Evolutionary conservation across 2,113 vertebrate genomes (phyloP), one percentile per base, ranked within the genome.

Genomic region (Ornithorhynchus anatinus): DNA sequence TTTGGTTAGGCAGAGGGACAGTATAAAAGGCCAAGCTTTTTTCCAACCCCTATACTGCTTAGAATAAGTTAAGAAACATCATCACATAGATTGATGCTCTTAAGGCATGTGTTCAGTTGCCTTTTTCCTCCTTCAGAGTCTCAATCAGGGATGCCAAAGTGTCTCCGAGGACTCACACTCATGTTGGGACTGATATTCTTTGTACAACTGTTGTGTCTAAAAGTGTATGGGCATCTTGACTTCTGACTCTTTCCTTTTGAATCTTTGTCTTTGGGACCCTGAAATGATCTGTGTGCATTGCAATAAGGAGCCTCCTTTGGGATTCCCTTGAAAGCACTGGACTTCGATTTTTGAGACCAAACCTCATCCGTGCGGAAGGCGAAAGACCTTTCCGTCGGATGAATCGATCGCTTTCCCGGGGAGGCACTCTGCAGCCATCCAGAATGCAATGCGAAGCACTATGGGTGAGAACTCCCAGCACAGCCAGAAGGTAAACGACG

Each of bases 161-260:
- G n/a, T n/a, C n/a, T n/a, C n/a, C n/a, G n/a, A n/a, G n/a, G n/a
- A n/a, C n/a, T n/a, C n/a, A n/a, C n/a, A n/a, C n/a, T n/a, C n/a
- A n/a, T n/a, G n/a, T n/a, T 7, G 47, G 47, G 31, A 50, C 4
- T 50, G 47, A 50, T 50, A 29, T 50, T 50, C 19, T 50, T 50
- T 47, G 25, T 50, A 50, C 31, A 27, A 50, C n/a, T n/a, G 47
- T 50, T 50, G 25, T 50, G 47, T 50, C 25, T 50, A 50, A 17
- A 50, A 27, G 3, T 0, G 1, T 48, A 27, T 7, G 15, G 22
- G 25, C 20, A 19, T 16, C 15, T 19, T 22, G 3, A 4, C 59
- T n/a, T 48, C 9, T 12, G 27, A 15, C 19, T 16, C 3, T 1
- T 35, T 7, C 9, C 3, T 1, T 11, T 14, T 14, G 32, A 7